Conservation (phyloP, 2,797 vertebrate species). For the Manis javanica region DNA sequence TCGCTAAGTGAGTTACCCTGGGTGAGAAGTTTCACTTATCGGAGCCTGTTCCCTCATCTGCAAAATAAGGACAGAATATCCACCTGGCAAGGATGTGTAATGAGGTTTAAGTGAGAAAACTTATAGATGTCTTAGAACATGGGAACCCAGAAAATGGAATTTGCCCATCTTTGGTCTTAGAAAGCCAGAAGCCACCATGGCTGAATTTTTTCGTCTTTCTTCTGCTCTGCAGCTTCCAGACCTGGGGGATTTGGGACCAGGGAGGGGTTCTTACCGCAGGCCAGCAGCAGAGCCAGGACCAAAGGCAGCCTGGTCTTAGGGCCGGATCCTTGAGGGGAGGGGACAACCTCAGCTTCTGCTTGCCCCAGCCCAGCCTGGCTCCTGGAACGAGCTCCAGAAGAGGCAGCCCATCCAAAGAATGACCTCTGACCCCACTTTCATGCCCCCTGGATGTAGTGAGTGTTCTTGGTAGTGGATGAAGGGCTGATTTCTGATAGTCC, state of each 20-base stretch:
- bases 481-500: not conserved
- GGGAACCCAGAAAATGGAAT: not conserved
- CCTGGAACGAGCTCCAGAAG: too few relatives aligned
- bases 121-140: not conserved
- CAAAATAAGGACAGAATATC: not conserved
- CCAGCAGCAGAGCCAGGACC: fast-evolving
- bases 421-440: not conserved
- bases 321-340: not conserved
- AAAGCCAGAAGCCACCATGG: not conserved
- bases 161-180: not conserved
- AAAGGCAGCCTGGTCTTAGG: not conserved
- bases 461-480: not conserved
- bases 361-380: not conserved
- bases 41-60: not conserved
- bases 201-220: not conserved
- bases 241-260: not conserved
- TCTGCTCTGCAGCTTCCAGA: not conserved
- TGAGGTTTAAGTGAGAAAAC: too few relatives aligned
- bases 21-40: not conserved
- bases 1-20: not conserved
- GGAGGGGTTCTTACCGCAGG: not conserved
- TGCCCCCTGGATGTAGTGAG: not conserved
- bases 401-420: not conserved
- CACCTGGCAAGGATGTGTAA: fast-evolving
- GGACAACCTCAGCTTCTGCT: not conserved